Conservation (phyloP, 2,797 vertebrate genomes). For the Gallinago nigripennis region DNA sequence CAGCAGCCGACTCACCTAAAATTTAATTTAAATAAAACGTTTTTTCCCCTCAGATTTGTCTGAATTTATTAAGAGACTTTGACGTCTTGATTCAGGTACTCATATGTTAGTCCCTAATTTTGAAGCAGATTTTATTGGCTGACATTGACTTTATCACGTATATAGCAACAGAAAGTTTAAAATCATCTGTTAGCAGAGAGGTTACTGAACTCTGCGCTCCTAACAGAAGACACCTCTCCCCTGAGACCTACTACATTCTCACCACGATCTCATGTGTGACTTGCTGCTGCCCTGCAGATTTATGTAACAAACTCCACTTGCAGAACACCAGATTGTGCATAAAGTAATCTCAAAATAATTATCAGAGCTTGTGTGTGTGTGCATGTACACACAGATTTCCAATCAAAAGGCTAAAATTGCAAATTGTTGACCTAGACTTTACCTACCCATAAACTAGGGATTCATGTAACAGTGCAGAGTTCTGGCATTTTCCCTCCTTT, state of each 20-base stretch:
- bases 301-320: neutral
- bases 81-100: neutral
- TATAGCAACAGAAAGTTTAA: neutral
- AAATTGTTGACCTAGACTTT: neutral
- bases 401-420: neutral
- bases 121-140: neutral
- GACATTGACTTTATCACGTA: neutral
- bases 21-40: neutral
- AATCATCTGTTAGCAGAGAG: neutral
- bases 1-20: slow-evolving; percentile 95
- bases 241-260: neutral
- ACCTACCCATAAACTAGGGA: neutral
- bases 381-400: accelerated
- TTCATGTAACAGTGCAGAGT: neutral
- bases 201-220: neutral
- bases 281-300: neutral
- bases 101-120: neutral
- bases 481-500: neutral
- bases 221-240: neutral
- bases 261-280: neutral
- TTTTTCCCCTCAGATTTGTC: neutral
- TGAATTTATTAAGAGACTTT: neutral
- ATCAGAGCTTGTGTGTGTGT: neutral
- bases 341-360: neutral
- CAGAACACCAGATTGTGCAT: neutral